Base-by-base conservation (phyloP, 2,888 invertebrate genomes). In the Drosophila histrio region DNA sequence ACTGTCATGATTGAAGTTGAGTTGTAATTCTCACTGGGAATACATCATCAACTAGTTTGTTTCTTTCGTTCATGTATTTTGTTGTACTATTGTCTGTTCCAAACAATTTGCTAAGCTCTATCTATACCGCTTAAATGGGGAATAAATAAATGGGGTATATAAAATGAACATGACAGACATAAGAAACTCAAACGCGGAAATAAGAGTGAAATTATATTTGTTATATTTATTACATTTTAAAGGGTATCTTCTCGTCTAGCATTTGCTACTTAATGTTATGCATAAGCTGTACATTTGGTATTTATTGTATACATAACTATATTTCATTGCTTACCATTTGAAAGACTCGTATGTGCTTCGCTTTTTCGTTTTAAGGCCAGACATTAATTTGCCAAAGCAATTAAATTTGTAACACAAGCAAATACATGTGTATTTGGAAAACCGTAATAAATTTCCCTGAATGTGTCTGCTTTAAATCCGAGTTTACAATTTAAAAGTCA, bases 321-420 rank as follows among this genome's bases (percentile, higher is more conserved):
- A 54, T 71, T 58, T 70, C 63, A 73, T 78, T 73, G 66, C 56
- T 70, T 44, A 61, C 46, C 36, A 36, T 50, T 50, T 26, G 7
- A 24, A 17, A 7, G 4, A 19, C 50, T 62, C 56, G 2, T 7
- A 11, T 49, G 4, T 38, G 65, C 38, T 58, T 61, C 36, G 26
- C 68, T 46, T 68, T 80, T 71, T 22, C 8, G 60, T 58, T 68
- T 68, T 66, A 52, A 54, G 50, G 53, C 44, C 38, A 60, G 47
- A 53, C 57, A 73, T 73, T 73, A 78, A 68, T 78, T 67, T 76
- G 65, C 22, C 41, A 60, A 61, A 78, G 65, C 78, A 79, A 77
- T 78, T 80, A 66, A 74, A 74, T 53, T 65, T 59, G 46, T 28
- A 41, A 49, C 64, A 52, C 24, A 30, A 39, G 36, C 36, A 60